phyloP scores from a whole-genome alignment of 2,113 vertebrate species.

The Lycocorax pyrrhopterus region DNA sequence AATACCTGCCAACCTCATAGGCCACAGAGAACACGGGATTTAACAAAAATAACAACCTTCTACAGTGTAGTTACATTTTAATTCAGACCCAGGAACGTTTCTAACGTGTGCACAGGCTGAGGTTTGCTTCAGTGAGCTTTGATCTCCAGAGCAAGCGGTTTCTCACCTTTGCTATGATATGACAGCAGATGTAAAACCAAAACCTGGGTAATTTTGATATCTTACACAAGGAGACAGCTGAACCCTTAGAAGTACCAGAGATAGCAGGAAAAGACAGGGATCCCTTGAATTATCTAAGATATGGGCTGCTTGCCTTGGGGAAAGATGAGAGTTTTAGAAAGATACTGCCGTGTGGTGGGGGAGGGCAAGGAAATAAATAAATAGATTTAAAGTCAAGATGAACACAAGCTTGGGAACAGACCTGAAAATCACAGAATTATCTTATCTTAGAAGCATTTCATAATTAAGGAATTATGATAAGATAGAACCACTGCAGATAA shows the following conservation, averaged over 20 bases:
- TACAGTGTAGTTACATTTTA: background rate
- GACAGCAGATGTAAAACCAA: background rate
- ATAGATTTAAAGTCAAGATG: background rate
- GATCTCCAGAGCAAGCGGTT: background rate
- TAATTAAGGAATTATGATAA: background rate
- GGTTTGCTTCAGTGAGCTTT: background rate
- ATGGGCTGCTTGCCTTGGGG: background rate
- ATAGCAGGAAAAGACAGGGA: background rate
- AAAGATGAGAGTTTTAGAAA: background rate
- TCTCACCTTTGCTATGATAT: background rate
- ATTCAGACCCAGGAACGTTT: background rate
- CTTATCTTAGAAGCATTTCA: background rate
- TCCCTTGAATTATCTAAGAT: background rate
- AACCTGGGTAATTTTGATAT: background rate
- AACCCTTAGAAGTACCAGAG: background rate
- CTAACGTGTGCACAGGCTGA: background rate
- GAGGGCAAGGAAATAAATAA: background rate
- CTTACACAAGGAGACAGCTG: constrained; percentile 4
- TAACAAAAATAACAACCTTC: background rate
- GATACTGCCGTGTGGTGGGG: background rate
- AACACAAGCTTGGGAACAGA: background rate
- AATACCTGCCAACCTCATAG: background rate
- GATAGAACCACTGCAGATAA: background rate
- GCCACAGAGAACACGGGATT: background rate
- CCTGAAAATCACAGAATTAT: background rate